A percentile compares a stretch with the other conserved stretches of the same genome.
These are phyloP conservation scores for Micrasema minimum DNA, from an alignment of 1,140 invertebrate genomes.

Conservation along the genomic window DNA sequence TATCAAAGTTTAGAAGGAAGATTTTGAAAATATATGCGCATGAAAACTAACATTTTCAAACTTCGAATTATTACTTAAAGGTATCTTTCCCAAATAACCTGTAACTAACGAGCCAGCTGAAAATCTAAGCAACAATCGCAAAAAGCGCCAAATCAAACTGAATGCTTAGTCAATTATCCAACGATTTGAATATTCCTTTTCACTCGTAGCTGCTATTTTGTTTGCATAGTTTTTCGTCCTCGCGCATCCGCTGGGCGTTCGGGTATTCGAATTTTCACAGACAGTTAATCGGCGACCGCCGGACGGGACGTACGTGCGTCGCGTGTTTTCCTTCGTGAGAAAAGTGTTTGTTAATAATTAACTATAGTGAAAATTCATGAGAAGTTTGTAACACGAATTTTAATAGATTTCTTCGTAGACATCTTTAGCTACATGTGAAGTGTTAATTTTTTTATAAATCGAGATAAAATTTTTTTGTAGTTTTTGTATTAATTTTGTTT, in stretches of 20 bases:
- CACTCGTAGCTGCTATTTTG: not conserved
- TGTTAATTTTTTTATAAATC: too few species aligned
- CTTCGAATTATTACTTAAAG: conserved; percentile 19
- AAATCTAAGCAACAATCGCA: not conserved
- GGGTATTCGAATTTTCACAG: conserved; percentile 33
- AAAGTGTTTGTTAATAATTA: conserved; percentile 32
- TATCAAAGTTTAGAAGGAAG: not conserved
- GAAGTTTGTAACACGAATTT: too few species aligned
- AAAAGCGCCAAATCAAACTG: not conserved
- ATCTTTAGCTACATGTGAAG: too few species aligned
- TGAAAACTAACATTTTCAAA: conserved; percentile 31
- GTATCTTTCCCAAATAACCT: conserved; percentile 11
- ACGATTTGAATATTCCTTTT: not conserved
- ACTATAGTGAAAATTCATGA: conserved; percentile 20
- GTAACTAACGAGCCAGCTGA: not conserved
- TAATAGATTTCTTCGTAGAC: too few species aligned
- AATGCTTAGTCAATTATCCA: not conserved
- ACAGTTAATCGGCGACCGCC: conserved; percentile 22
- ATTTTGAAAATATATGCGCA: conserved; percentile 16
- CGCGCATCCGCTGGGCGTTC: conserved; percentile 2
- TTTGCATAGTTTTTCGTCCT: not conserved
- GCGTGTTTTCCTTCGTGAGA: not conserved
- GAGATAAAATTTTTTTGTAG: too few species aligned
- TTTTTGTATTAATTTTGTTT: too few species aligned
- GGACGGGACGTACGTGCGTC: conserved; percentile 2